Percentiles rank a stretch among this genome's conserved stretches.
Evolutionary conservation across 2,113 vertebrate species (phyloP).

Genomic region (Engystomops pustulosus): DNA sequence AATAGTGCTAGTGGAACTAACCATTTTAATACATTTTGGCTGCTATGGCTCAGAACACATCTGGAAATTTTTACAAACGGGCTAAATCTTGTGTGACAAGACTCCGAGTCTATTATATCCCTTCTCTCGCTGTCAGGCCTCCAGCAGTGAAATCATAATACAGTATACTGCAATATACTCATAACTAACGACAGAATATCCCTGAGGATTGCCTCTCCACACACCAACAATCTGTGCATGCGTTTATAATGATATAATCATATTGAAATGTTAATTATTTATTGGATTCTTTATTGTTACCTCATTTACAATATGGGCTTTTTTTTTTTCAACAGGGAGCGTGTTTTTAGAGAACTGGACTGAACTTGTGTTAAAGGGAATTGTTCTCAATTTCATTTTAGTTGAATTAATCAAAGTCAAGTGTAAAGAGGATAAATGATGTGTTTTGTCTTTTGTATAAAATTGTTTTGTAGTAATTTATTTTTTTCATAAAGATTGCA

Average conservation of each 20-base stretch:
- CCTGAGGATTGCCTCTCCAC: background rate
- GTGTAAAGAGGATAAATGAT: too few relatives aligned
- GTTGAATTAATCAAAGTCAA: too few relatives aligned
- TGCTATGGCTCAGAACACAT: background rate
- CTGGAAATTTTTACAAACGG: background rate
- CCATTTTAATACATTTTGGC: background rate
- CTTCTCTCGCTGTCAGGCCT: background rate
- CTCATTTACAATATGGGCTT: background rate
- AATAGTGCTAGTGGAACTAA: too few relatives aligned
- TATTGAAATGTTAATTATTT: background rate
- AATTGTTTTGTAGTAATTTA: too few relatives aligned
- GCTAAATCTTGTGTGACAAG: background rate
- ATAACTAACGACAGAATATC: slow-evolving; percentile 7
- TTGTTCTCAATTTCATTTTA: background rate
- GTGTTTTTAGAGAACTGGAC: background rate
- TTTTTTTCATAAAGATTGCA: too few relatives aligned
- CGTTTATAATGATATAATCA: background rate
- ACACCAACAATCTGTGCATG: background rate
- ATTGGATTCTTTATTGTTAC: background rate
- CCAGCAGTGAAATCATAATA: slow-evolving; percentile 16
- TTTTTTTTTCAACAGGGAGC: background rate
- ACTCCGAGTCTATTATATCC: background rate
- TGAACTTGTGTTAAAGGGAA: background rate
- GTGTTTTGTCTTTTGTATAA: too few relatives aligned
- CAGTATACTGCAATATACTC: background rate